Percentiles rank a stretch among this genome's conserved stretches.
These are phyloP conservation scores for Tetanocera ferruginea DNA, from an alignment of 2,888 invertebrate species.

Conservation along the genomic window DNA sequence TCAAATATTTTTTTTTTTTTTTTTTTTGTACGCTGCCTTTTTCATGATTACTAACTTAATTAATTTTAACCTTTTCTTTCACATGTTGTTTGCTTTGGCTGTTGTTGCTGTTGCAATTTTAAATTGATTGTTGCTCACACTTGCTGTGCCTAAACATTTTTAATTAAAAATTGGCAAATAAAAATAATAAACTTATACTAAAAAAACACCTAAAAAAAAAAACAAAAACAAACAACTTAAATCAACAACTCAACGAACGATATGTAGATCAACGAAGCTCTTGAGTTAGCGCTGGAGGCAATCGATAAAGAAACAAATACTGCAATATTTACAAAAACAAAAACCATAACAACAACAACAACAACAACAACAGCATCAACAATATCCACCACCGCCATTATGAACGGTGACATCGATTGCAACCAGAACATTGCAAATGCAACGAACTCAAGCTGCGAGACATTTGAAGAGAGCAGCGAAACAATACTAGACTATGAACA, in stretches of 20 bases:
- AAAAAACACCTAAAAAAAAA: constrained; percentile 27
- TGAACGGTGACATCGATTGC: not conserved
- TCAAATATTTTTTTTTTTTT: constrained; percentile 38
- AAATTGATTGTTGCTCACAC: constrained; percentile 20
- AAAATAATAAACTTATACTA: constrained; percentile 22
- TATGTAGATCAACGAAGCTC: constrained; percentile 75
- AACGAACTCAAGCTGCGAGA: not conserved
- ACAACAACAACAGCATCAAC: constrained; percentile 20
- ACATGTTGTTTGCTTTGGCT: constrained; percentile 49
- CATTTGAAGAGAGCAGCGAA: not conserved
- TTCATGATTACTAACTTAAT: constrained; percentile 51
- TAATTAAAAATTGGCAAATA: constrained; percentile 30
- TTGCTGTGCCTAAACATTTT: constrained; percentile 17
- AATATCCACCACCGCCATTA: constrained; percentile 2
- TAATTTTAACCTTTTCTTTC: constrained; percentile 53
- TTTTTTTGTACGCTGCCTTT: constrained; percentile 48
- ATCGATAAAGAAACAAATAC: constrained; percentile 70
- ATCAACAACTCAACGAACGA: constrained; percentile 19
- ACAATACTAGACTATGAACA: not conserved
- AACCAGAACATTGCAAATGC: constrained; percentile 30
- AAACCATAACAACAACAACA: constrained; percentile 33
- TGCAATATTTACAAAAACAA: constrained; percentile 28
- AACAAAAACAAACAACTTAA: constrained; percentile 12
- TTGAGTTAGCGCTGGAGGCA: constrained; percentile 76
- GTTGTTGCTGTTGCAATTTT: constrained; percentile 14